Base-by-base conservation (phyloP, 2,888 invertebrate species). In the Dimorphilus gyrociliatus region DNA sequence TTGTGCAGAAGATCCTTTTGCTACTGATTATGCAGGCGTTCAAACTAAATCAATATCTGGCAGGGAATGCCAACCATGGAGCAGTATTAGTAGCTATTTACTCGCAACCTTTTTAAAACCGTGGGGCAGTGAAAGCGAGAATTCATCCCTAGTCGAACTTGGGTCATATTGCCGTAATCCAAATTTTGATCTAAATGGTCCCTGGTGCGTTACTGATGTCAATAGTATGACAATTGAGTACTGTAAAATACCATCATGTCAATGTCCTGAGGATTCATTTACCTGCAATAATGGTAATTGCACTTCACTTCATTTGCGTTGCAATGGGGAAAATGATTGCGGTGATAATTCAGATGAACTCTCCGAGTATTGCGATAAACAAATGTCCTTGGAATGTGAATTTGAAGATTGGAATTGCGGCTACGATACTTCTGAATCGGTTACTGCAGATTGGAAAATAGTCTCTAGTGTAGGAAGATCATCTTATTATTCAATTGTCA, bases 91-190 rank as follows among this genome's bases (percentile, higher is more conserved):
- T n/a, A 21, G 21, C 8, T 10, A 21, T 10, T 10, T 21, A n/a
- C 8, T 21, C n/a, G 21, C n/a, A n/a, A n/a, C n/a, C n/a, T n/a
- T n/a, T n/a, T n/a, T n/a, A n/a, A n/a, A n/a, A n/a, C n/a, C n/a
- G n/a, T n/a, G n/a, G n/a, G n/a, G n/a, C n/a, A n/a, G n/a, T n/a
- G n/a, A n/a, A n/a, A n/a, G n/a, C n/a, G n/a, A n/a, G n/a, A n/a
- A n/a, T n/a, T n/a, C n/a, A n/a, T n/a, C n/a, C n/a, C n/a, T n/a
- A n/a, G n/a, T n/a, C n/a, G n/a, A n/a, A n/a, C n/a, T n/a, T n/a
- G n/a, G n/a, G n/a, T n/a, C n/a, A n/a, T 38, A 16, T 32, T 40
- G 40, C 25, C 25, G 38, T 10, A 40, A 40, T 28, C 40, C 40
- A 13, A 36, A 40, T 26, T 31, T 32, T 24, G 40, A 40, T 29